Evolutionary conservation across 2,797 vertebrate species (phyloP).

Genomic region (Sebastes oblongus): DNA sequence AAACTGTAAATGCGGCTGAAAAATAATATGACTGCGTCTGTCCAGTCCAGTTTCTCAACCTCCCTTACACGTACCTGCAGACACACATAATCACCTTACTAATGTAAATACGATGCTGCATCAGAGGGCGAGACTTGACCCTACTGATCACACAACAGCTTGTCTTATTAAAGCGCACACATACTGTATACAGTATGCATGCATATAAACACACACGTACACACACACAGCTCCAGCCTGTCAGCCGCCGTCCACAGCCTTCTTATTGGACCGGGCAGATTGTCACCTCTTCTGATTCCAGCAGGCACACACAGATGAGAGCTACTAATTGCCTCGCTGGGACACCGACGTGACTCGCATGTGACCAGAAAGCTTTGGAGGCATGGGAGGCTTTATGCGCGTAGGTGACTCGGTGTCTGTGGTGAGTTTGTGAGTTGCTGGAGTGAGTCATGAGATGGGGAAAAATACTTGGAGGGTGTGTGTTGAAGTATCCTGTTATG

Average conservation of each 20-base stretch:
- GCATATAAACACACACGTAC: neutral
- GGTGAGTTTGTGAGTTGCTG: constrained; percentile 29
- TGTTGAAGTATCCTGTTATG: constrained; percentile 23
- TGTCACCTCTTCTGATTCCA: constrained; percentile 66
- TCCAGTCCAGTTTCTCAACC: neutral
- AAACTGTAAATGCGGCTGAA: constrained; percentile 21
- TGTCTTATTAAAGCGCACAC: constrained; percentile 7
- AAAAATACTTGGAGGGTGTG: neutral
- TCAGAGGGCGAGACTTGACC: constrained; percentile 21
- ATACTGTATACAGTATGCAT: neutral
- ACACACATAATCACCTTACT: neutral
- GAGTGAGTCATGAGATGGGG: constrained; percentile 8
- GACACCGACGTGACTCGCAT: constrained; percentile 68
- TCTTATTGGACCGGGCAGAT: constrained; percentile 56
- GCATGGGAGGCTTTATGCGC: constrained; percentile 13
- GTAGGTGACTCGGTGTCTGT: constrained; percentile 11
- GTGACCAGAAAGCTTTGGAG: constrained; percentile 23
- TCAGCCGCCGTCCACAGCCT: constrained; percentile 24
- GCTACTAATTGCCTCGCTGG: constrained; percentile 70
- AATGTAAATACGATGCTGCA: constrained; percentile 17
- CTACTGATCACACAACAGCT: constrained; percentile 36
- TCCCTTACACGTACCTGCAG: neutral
- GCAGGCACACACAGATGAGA: constrained; percentile 51
- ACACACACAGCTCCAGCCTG: constrained; percentile 4
- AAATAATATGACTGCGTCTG: constrained; percentile 8